These are phyloP conservation scores for Megaleporinus macrocephalus DNA, from an alignment of 2,113 vertebrate species.

Conservation along the genomic window DNA sequence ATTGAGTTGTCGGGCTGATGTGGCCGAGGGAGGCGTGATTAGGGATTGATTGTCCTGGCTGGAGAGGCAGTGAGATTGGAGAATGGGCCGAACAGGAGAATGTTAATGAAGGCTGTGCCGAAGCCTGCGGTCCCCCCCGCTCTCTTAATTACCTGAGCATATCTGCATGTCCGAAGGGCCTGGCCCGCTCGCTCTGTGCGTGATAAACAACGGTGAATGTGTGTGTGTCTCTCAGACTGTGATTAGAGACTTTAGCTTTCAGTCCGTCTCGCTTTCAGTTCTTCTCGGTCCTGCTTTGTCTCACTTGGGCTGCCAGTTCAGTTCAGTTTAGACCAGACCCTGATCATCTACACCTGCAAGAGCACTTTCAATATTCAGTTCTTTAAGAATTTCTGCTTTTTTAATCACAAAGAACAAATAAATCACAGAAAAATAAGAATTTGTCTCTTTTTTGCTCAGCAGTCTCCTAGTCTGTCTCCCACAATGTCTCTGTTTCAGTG, in stretches of 20 bases:
- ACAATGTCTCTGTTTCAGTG: too few species aligned
- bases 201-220: slow-evolving; percentile 44
- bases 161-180: slow-evolving; percentile 50
- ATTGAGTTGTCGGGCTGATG: slow-evolving; percentile 76
- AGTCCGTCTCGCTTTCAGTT: neutral
- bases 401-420: too few species aligned
- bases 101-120: slow-evolving; percentile 57
- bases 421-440: too few species aligned
- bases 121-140: slow-evolving; percentile 21
- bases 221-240: slow-evolving; percentile 26
- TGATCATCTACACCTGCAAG: too few species aligned
- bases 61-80: slow-evolving; percentile 61
- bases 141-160: slow-evolving; percentile 57
- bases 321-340: too few species aligned
- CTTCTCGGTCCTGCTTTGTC: neutral
- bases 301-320: neutral
- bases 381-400: too few species aligned
- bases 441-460: too few species aligned
- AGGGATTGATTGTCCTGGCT: slow-evolving; percentile 76
- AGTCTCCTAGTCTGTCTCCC: too few species aligned
- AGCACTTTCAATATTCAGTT: too few species aligned
- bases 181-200: slow-evolving; percentile 17
- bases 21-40: slow-evolving; percentile 61
- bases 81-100: slow-evolving; percentile 50
- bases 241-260: slow-evolving; percentile 44